Evolutionary conservation across 2,113 vertebrate genomes (phyloP).

Genomic region (Semnornis frantzii): DNA sequence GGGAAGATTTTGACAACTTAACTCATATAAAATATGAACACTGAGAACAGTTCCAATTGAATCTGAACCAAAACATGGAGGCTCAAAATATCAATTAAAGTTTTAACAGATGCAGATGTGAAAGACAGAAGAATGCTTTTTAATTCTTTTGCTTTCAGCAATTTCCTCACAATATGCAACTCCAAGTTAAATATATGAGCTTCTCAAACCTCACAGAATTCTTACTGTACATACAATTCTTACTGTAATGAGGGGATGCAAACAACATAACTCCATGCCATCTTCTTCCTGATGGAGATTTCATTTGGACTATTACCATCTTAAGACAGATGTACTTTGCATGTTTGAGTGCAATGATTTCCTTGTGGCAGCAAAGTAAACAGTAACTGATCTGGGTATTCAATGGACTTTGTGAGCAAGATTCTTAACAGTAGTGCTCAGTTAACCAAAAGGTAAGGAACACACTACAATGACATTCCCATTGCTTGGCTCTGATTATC

Average conservation of each 20-base stretch:
- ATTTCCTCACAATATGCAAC: neutral
- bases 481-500: conserved; percentile 20
- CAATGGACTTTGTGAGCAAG: neutral
- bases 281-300: neutral
- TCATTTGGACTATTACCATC: neutral
- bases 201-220: neutral
- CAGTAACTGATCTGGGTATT: neutral
- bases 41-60: neutral
- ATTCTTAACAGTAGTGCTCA: neutral
- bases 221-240: neutral
- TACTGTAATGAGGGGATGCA: neutral
- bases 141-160: neutral
- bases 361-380: neutral
- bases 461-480: neutral
- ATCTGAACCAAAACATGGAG: neutral
- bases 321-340: neutral
- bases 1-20: neutral
- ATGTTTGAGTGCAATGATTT: neutral
- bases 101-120: neutral
- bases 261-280: neutral
- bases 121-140: neutral
- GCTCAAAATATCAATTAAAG: neutral
- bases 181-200: neutral
- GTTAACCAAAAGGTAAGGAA: conserved; percentile 41
- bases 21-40: neutral